Conservation (phyloP, 64 coral and sea anemone species). For the Exaiptasia diaphana region DNA sequence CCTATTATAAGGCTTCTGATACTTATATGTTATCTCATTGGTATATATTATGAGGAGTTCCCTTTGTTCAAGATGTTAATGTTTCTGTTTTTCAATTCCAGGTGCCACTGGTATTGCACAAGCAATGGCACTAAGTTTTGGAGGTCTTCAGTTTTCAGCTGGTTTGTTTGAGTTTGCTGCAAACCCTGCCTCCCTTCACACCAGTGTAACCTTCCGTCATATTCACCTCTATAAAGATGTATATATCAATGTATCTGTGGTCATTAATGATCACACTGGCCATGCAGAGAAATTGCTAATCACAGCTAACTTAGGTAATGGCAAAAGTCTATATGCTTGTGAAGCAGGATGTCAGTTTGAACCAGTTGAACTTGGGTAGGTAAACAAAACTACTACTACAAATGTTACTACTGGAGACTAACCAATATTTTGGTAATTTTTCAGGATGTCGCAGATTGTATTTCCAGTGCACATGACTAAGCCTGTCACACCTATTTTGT, state of each 20-base stretch:
- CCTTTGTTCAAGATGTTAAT: neutral
- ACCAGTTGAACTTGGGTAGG: constrained; percentile 77
- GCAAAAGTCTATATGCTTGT: constrained; percentile 80
- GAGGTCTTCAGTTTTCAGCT: constrained; percentile 88
- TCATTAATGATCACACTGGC: constrained; percentile 69
- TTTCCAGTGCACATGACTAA: constrained; percentile 93
- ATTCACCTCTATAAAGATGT: constrained; percentile 86
- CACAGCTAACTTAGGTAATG: constrained; percentile 48
- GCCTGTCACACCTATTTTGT: constrained; percentile 90
- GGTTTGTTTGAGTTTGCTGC: constrained; percentile 94
- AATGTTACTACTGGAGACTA: neutral
- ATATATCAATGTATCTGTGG: constrained; percentile 65
- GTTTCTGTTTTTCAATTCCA: neutral
- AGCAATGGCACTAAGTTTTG: constrained; percentile 90
- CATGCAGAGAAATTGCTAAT: constrained; percentile 81
- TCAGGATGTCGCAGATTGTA: constrained; percentile 9
- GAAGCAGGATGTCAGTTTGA: constrained; percentile 96
- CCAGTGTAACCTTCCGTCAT: constrained; percentile 78
- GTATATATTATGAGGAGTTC: no score
- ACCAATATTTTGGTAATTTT: neutral
- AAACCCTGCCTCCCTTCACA: constrained; percentile 93
- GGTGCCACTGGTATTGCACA: constrained; percentile 74
- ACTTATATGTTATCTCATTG: no score
- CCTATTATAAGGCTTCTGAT: no score
- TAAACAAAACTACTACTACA: neutral